phyloP scores from a whole-genome alignment of 2,888 invertebrate genomes.

The Hypomecis atomaria region DNA sequence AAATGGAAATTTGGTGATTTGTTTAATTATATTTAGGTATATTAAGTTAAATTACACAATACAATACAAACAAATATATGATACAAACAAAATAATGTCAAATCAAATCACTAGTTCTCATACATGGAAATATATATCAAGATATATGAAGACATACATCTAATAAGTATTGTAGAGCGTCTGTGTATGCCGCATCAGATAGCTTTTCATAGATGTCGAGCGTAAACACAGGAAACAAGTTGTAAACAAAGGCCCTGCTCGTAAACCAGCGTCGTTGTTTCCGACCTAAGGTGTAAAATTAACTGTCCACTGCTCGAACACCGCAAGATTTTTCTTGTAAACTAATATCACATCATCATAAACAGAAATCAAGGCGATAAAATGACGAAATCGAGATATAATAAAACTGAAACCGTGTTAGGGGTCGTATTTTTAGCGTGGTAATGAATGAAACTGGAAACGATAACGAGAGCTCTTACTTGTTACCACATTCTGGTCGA shows the following conservation, averaged over 20 bases:
- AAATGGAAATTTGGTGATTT: background rate
- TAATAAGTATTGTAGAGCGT: constrained; percentile 37
- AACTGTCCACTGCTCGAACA: constrained; percentile 50
- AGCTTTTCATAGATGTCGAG: constrained; percentile 66
- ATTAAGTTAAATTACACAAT: no score
- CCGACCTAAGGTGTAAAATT: constrained; percentile 47
- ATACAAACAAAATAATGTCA: background rate
- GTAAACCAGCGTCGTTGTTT: constrained; percentile 54
- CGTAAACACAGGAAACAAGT: constrained; percentile 76
- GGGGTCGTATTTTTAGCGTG: constrained; percentile 66
- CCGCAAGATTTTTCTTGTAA: constrained; percentile 49
- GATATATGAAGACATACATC: constrained; percentile 21
- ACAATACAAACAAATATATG: no score
- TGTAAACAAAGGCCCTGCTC: constrained; percentile 76
- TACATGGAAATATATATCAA: constrained; percentile 21
- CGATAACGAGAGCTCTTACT: constrained; percentile 59
- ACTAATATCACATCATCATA: constrained; percentile 52
- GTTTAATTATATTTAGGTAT: background rate
- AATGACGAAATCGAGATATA: constrained; percentile 60
- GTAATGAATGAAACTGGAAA: constrained; percentile 68
- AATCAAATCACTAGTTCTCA: constrained; percentile 10
- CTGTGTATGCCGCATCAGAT: constrained; percentile 48
- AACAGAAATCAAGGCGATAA: constrained; percentile 58
- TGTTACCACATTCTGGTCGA: constrained; percentile 58
- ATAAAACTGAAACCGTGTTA: constrained; percentile 65